These are phyloP conservation scores for Rhinichthys osculus DNA, from an alignment of 2,797 vertebrate genomes.

Conservation along the genomic window DNA sequence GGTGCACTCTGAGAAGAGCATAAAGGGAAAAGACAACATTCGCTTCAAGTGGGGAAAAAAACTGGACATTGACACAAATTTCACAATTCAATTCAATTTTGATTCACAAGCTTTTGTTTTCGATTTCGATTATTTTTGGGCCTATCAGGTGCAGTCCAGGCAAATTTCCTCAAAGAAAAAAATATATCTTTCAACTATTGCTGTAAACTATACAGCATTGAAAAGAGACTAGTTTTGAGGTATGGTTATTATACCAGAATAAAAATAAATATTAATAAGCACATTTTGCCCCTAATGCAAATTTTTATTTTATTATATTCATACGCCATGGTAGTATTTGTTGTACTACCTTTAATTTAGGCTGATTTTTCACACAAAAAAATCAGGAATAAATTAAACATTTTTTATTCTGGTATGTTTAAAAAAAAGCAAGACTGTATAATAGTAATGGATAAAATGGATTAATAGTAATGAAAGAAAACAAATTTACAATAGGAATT, in stretches of 20 bases:
- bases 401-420: too few relatives aligned
- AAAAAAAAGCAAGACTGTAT: background rate
- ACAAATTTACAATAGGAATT: background rate
- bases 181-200: background rate
- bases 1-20: background rate
- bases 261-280: background rate
- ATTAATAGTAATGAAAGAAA: background rate
- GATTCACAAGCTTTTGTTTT: background rate
- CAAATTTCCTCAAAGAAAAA: background rate
- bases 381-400: too few relatives aligned
- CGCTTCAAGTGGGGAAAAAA: background rate
- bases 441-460: background rate
- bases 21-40: background rate
- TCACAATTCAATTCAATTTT: background rate
- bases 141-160: background rate
- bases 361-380: background rate
- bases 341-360: background rate
- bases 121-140: background rate
- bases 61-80: background rate
- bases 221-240: too few relatives aligned
- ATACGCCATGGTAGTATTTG: background rate
- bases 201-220: background rate
- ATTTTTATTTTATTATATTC: too few relatives aligned
- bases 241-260: background rate
- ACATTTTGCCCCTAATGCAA: background rate